Conservation (phyloP, 2,113 vertebrate species). For the Anser cygnoides region DNA sequence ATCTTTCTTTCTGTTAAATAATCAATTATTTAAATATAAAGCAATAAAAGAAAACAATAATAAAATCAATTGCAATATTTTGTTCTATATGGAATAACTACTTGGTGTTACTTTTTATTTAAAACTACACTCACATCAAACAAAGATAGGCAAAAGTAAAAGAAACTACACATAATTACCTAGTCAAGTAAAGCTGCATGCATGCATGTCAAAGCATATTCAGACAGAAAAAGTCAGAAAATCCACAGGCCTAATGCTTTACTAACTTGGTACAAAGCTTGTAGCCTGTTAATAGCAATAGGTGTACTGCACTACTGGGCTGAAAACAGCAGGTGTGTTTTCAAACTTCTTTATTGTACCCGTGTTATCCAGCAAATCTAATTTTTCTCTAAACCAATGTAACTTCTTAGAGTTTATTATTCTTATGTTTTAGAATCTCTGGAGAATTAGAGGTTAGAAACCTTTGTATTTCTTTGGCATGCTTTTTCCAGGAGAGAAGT, state of each 20-base stretch:
- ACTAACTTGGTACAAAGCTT: neutral
- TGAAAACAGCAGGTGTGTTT: neutral
- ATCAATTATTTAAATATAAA: neutral
- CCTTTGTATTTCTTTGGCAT: neutral
- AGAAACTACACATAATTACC: neutral
- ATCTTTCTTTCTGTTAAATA: neutral
- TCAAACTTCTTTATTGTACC: neutral
- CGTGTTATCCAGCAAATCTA: neutral
- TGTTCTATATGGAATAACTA: neutral
- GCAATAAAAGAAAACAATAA: no score
- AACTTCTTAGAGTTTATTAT: neutral
- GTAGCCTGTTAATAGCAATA: neutral
- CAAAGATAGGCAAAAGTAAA: neutral
- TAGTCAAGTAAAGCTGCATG: neutral
- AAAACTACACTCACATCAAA: neutral
- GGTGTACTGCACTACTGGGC: neutral
- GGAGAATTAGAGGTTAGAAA: neutral
- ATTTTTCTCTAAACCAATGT: neutral
- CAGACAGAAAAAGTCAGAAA: neutral
- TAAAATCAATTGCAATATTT: neutral
- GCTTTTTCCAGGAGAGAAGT: neutral
- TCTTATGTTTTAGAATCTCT: neutral
- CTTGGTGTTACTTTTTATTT: neutral
- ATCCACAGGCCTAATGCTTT: neutral
- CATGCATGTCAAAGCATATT: neutral